phyloP scores from a whole-genome alignment of 2,113 vertebrate species.

The Australoheros scitulus region DNA sequence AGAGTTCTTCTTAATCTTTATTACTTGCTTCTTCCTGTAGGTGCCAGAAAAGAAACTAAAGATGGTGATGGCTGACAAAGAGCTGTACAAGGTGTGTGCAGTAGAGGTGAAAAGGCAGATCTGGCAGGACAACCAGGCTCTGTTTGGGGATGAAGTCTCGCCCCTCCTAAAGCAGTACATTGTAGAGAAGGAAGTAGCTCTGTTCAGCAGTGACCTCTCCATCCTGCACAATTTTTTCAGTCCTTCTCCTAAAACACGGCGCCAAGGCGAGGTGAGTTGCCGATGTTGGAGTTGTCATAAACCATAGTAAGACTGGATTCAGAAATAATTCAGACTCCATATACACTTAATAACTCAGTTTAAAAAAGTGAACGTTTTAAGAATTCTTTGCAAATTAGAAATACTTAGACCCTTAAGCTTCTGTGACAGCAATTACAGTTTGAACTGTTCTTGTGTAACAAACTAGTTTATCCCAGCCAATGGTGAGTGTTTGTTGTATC shows the following conservation, averaged over 20 bases:
- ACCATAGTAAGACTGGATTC: not conserved
- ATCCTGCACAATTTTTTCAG: constrained; percentile 98
- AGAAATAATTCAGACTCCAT: not conserved
- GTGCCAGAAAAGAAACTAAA: constrained; percentile 98
- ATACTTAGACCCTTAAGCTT: not conserved
- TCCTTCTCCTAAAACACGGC: constrained; percentile 89
- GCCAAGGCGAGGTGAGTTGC: constrained; percentile 90
- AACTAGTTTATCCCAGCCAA: not conserved
- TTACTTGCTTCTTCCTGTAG: constrained; percentile 61
- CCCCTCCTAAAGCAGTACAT: constrained; percentile 97
- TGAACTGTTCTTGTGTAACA: not conserved
- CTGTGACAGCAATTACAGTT: not conserved
- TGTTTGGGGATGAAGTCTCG: constrained; percentile 97
- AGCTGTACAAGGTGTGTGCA: constrained; percentile 93
- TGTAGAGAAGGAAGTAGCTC: constrained; percentile 91
- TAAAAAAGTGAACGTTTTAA: not conserved
- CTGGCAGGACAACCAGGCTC: constrained; percentile 99
- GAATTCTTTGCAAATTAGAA: no score
- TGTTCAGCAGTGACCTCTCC: constrained; percentile 93
- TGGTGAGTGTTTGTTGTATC: not conserved
- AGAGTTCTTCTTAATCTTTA: not conserved
- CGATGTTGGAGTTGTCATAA: not conserved
- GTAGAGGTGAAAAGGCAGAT: constrained; percentile 99
- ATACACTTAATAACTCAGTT: not conserved
- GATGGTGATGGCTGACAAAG: constrained; percentile 96